Evolutionary conservation across 1,140 invertebrate genomes (phyloP).

Genomic region (Patella vulgata): DNA sequence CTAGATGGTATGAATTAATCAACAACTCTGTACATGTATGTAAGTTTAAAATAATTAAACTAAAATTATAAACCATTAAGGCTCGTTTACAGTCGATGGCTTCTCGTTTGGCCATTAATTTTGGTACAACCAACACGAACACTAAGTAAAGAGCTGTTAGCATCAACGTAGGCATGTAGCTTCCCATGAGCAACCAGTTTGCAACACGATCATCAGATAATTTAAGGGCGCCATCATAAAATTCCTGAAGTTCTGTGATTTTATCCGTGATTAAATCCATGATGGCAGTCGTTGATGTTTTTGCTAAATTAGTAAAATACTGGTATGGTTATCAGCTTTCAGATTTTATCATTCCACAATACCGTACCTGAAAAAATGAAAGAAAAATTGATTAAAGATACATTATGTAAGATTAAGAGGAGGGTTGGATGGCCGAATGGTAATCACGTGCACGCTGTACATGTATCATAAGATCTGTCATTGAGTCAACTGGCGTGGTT

Average conservation of each 20-base stretch:
- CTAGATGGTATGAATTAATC: slow-evolving; percentile 78
- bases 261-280: slow-evolving; percentile 57
- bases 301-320: too few relatives aligned
- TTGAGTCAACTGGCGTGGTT: too few relatives aligned
- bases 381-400: too few relatives aligned
- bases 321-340: too few relatives aligned
- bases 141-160: slow-evolving; percentile 84
- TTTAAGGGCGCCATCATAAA: slow-evolving; percentile 50
- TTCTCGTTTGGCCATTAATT: slow-evolving; percentile 82
- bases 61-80: slow-evolving; percentile 86
- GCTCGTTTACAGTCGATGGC: slow-evolving; percentile 81
- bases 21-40: slow-evolving; percentile 84
- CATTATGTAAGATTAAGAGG: too few relatives aligned
- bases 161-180: slow-evolving; percentile 86
- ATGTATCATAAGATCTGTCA: too few relatives aligned
- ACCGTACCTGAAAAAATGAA: too few relatives aligned
- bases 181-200: slow-evolving; percentile 90
- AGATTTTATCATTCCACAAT: too few relatives aligned
- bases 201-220: slow-evolving; percentile 75
- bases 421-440: too few relatives aligned
- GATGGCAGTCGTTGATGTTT: too few relatives aligned
- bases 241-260: slow-evolving; percentile 44
- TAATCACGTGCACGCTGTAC: too few relatives aligned
- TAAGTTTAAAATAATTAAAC: slow-evolving; percentile 84
- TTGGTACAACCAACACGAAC: slow-evolving; percentile 80